A percentile compares a stretch with the other conserved stretches of the same genome.
phyloP scores from a whole-genome alignment of 2,888 invertebrate species.

The Clivina fossor region DNA sequence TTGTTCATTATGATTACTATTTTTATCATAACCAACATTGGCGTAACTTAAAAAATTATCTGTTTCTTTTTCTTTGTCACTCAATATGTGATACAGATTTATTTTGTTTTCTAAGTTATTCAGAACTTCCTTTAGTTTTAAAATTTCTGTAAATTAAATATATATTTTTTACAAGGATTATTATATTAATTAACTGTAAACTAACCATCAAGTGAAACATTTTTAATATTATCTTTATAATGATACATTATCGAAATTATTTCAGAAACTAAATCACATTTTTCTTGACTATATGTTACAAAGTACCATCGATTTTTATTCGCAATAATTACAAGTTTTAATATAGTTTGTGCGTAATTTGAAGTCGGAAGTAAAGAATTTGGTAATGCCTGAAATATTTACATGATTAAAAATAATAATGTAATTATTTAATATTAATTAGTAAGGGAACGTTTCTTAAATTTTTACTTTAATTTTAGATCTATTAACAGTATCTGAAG shows the following conservation, averaged over 20 bases:
- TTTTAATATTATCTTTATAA: slow-evolving; percentile 10
- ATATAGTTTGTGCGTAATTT: slow-evolving; percentile 8
- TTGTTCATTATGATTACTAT: slow-evolving; percentile 27
- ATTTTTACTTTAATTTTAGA: too few relatives aligned
- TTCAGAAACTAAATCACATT: slow-evolving; percentile 5
- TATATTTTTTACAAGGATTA: too few relatives aligned
- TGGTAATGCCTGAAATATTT: slow-evolving; percentile 21
- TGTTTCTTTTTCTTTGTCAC: not conserved
- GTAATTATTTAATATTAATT: too few relatives aligned
- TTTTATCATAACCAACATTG: slow-evolving; percentile 11
- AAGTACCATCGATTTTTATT: slow-evolving; percentile 21
- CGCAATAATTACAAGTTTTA: slow-evolving; percentile 10
- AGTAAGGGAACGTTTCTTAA: too few relatives aligned
- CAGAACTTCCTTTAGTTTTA: slow-evolving; percentile 1
- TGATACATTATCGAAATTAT: slow-evolving; percentile 17
- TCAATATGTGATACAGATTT: slow-evolving; percentile 12
- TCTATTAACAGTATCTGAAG: too few relatives aligned
- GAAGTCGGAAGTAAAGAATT: not conserved
- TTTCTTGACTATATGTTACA: slow-evolving; percentile 23
- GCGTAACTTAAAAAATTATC: slow-evolving; percentile 18
- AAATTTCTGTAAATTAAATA: slow-evolving; percentile 16
- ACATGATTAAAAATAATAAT: too few relatives aligned
- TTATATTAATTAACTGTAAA: too few relatives aligned
- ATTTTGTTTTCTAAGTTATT: slow-evolving; percentile 15
- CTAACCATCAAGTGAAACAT: too few relatives aligned